phyloP scores from a whole-genome alignment of 2,113 vertebrate species.

The Lophura nycthemera region DNA sequence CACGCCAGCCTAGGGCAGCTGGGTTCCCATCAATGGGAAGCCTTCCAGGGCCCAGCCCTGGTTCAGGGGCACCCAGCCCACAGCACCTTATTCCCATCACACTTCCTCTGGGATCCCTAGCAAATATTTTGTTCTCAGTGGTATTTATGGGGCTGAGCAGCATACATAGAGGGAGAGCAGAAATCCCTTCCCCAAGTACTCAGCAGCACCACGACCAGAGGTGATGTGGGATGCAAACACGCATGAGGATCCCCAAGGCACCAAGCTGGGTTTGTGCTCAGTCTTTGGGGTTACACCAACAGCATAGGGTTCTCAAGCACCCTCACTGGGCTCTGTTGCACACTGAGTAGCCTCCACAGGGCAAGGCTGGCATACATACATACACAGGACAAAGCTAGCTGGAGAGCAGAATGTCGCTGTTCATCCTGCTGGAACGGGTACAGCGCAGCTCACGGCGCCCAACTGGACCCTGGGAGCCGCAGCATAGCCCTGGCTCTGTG shows the following conservation, averaged over 20 bases:
- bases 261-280: background rate
- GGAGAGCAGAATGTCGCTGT: too few species aligned
- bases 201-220: background rate
- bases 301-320: background rate
- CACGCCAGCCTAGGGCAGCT: background rate
- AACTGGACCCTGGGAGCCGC: rapidly evolving
- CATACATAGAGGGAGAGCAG: rapidly evolving
- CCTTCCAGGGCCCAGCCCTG: background rate
- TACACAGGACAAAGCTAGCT: too few species aligned
- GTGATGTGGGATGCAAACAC: background rate
- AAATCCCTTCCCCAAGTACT: rapidly evolving
- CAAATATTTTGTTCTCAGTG: background rate
- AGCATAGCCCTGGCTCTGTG: background rate
- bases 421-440: background rate
- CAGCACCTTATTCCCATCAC: background rate
- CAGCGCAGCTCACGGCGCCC: background rate
- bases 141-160: background rate
- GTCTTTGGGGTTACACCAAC: background rate
- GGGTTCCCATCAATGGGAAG: background rate
- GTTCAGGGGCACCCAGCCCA: background rate
- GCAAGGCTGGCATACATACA: too few species aligned
- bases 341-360: too few species aligned
- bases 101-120: background rate
- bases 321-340: background rate
- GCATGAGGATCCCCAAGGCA: background rate